phyloP scores from a whole-genome alignment of 2,888 invertebrate genomes.

The Cosmorhoe ocellata region DNA sequence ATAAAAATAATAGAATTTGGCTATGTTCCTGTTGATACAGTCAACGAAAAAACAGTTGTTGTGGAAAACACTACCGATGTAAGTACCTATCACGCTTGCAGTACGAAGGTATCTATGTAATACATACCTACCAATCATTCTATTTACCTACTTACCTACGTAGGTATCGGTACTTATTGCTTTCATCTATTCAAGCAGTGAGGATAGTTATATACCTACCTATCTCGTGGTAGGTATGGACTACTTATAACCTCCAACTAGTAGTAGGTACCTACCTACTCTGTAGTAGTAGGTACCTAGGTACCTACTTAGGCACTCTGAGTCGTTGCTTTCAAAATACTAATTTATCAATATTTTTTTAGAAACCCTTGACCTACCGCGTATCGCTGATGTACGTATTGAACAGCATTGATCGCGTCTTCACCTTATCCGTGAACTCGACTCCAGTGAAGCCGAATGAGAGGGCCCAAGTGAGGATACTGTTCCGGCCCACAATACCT shows the following conservation, averaged over 20 bases:
- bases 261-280: no score
- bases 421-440: constrained; percentile 57
- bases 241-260: no score
- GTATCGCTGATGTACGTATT: constrained; percentile 61
- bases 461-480: constrained; percentile 50
- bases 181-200: no score
- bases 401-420: constrained; percentile 68
- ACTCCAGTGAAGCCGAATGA: constrained; percentile 53
- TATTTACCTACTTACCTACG: no score
- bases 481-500: constrained; percentile 60
- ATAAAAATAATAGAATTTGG: constrained; percentile 65
- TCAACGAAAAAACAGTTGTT: constrained; percentile 51
- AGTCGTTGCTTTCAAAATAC: no score
- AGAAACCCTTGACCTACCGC: constrained; percentile 58
- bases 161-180: no score
- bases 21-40: constrained; percentile 58
- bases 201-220: no score
- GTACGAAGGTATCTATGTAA: no score
- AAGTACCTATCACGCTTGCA: constrained; percentile 33
- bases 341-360: no score
- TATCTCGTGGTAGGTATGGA: no score
- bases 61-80: constrained; percentile 59
- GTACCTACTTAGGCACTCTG: not conserved
- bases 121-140: no score
- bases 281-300: no score